Base-by-base conservation (phyloP, 2,888 invertebrate species). In the Psococerastis gibbosa region DNA sequence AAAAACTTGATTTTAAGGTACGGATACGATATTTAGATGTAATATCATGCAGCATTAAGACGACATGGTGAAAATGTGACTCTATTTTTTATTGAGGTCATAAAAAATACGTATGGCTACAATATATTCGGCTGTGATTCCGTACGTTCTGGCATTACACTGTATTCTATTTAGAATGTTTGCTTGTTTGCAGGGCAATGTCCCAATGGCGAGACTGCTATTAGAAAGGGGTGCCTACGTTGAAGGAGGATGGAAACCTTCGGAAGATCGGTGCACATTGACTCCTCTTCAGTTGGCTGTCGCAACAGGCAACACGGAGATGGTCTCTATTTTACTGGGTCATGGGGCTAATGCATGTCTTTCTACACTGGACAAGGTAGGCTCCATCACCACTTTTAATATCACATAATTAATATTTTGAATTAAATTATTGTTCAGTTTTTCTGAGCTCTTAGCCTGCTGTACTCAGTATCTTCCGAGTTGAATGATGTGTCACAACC, bases 331-430 rank as follows among this genome's bases (percentile, higher is more conserved):
- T 22, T 65, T 91, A 22, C 60, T 91, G 35, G 76, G 81, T 0
- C 81, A 85, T 53, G 87, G 88, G 0, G 88, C 88, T 0, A 82
- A 88, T 56, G 84, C 88, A 0, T 91, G 88, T 61, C 68, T 85
- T 3, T 81, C 84, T 1, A 88, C 88, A 0, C 72, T 82, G 4
- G 20, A 38, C 22, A 38, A 38, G 18, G 35, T 34, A 34, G 13
- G 13, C n/a, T 31, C n/a, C n/a, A 31, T 9, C n/a, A 31, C 9
- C 9, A 31, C n/a, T 31, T 31, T 31, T 31, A 11, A 31, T 31
- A n/a, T n/a, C n/a, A n/a, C n/a, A n/a, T n/a, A n/a, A n/a, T n/a
- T n/a, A n/a, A n/a, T n/a, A n/a, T n/a, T n/a, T n/a, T n/a, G n/a
- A n/a, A n/a, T n/a, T n/a, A n/a, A n/a, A n/a, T n/a, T n/a, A n/a